These are phyloP conservation scores for Spermophilus dauricus DNA, from an alignment of 2,113 vertebrate genomes.

Conservation along the genomic window DNA sequence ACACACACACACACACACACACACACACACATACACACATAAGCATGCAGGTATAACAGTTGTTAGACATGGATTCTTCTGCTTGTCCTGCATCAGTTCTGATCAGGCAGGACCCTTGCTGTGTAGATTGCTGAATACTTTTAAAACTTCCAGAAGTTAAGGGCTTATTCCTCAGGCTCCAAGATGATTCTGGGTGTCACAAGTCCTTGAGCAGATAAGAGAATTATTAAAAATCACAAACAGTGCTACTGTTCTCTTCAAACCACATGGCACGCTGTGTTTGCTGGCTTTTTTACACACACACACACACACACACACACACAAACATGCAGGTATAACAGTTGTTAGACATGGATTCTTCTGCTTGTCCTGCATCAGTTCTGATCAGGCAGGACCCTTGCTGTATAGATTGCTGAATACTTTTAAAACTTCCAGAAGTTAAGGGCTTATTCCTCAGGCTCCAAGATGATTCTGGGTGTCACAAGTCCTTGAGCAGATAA, in stretches of 20 bases:
- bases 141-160: not conserved
- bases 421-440: not conserved
- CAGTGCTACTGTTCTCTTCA: not conserved
- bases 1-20: no score
- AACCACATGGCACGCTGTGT: not conserved
- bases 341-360: not conserved
- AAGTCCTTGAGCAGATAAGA: not conserved
- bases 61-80: not conserved
- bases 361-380: not conserved
- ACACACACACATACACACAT: not conserved
- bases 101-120: not conserved
- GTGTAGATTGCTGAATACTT: not conserved
- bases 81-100: not conserved
- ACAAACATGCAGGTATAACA: no score
- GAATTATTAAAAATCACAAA: not conserved
- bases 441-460: not conserved
- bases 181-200: not conserved
- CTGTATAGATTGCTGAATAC: not conserved
- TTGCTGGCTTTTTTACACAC: not conserved
- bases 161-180: not conserved
- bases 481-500: not conserved
- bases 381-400: not conserved
- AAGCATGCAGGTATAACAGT: no score
- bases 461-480: conserved; percentile 6
- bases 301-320: not conserved